Evolutionary conservation across 2,888 invertebrate genomes (phyloP), one percentile per base, ranked within the genome.

Genomic region (Adelphocoris suturalis): DNA sequence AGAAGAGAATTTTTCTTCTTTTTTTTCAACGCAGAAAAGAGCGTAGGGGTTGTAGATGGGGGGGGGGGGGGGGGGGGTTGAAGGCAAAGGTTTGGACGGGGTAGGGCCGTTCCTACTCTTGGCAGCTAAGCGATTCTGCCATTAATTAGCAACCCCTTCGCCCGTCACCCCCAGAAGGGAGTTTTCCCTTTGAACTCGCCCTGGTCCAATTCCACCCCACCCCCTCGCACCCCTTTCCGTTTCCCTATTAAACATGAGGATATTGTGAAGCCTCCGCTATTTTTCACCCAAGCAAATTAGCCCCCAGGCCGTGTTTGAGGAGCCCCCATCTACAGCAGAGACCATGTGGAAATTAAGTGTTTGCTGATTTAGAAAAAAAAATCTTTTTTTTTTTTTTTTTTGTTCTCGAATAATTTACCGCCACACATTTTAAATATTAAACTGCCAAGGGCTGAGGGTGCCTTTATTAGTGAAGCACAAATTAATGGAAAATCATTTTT

Each of bases 251-350:
- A 85, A 85, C 86, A 86, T 86, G 86, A 86, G 86, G 86, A 86
- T 86, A 86, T 86, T 86, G 86, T 86, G 86, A 86, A 47, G 86
- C 86, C 48, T 75, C 68, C 46, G 47, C 68, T 86, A 86, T 86
- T 86, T 86, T 86, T 86, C 86, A 75, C 86, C 86, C 86, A 75
- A 86, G 86, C 86, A 86, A 86, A 86, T 86, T 86, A 86, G 86
- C 61, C 68, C 85, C 47, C 47, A 75, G 86, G 47, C 68, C 75
- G 68, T 86, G 86, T 86, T 86, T 86, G 86, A 86, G 86, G 75
- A 86, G 86, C 61, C 86, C 86, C 86, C 86, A 61, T 68, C 75
- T 75, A 68, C 86, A 61, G 86, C 68, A 86, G 86, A 61, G 61
- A 75, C 86, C 86, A 86, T 75, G 86, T 86, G 86, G 52, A 86